phyloP scores from a whole-genome alignment of 2,797 vertebrate genomes.

The Pangasius sanitwongsei region DNA sequence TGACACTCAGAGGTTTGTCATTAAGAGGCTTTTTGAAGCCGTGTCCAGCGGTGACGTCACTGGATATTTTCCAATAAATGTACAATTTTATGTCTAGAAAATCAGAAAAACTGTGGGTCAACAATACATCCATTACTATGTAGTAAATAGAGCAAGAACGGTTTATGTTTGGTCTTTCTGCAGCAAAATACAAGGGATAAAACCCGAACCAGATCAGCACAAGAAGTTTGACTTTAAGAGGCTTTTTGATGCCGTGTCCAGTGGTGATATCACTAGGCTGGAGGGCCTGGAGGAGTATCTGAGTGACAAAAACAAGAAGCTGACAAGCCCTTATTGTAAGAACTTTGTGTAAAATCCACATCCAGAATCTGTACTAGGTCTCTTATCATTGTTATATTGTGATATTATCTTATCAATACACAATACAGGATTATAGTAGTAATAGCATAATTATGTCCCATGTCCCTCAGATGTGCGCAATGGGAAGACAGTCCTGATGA shows the following conservation, averaged over 20 bases:
- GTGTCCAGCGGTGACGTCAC: conserved; percentile 66
- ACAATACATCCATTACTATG: background rate
- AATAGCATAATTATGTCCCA: background rate
- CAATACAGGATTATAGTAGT: background rate
- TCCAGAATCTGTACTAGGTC: background rate
- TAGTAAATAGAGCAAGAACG: too few species aligned
- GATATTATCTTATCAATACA: background rate
- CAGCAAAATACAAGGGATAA: conserved; percentile 61
- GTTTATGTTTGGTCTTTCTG: background rate
- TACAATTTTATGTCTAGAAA: background rate
- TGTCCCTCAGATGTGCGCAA: conserved; percentile 78
- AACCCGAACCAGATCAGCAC: conserved; percentile 12
- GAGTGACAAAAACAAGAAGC: conserved; percentile 62
- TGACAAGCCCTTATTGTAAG: conserved; percentile 76
- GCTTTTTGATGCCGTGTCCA: conserved; percentile 72
- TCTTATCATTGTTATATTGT: too few species aligned
- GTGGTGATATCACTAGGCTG: conserved; percentile 64
- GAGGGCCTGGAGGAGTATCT: conserved; percentile 71
- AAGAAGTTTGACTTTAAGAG: conserved; percentile 59
- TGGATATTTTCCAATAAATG: background rate
- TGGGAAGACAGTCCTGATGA: conserved; percentile 89
- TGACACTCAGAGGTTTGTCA: conserved; percentile 54
- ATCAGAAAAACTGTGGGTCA: background rate
- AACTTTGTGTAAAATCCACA: background rate
- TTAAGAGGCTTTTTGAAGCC: conserved; percentile 69